Conservation (phyloP, 1,140 invertebrate genomes). For the Tetramorium alpestre region DNA sequence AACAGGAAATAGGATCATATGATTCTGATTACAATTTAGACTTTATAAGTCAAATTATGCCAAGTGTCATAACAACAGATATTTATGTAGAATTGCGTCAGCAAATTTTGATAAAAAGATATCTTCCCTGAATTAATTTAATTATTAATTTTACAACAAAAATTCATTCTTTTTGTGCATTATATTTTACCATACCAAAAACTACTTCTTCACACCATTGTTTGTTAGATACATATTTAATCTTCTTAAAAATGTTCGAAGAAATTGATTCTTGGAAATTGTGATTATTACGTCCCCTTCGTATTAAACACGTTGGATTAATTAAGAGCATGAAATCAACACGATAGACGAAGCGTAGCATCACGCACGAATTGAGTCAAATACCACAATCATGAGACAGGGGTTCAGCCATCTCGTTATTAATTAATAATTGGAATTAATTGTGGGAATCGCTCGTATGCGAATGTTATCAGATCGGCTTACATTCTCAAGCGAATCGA, state of each 20-base stretch:
- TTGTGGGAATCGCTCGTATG: constrained; percentile 21
- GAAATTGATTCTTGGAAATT: background rate
- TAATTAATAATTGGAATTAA: constrained; percentile 67
- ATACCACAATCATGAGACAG: constrained; percentile 59
- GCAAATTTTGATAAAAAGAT: background rate
- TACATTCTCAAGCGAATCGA: constrained; percentile 13
- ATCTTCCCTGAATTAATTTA: background rate
- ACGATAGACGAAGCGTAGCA: constrained; percentile 32
- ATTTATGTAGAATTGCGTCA: background rate
- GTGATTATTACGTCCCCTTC: background rate
- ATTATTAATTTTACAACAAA: background rate
- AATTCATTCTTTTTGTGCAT: background rate
- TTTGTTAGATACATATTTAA: background rate
- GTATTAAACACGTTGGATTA: constrained; percentile 59
- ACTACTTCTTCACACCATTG: background rate
- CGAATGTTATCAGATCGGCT: constrained; percentile 60
- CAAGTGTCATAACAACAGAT: constrained; percentile 19
- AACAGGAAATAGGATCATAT: background rate
- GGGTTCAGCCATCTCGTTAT: constrained; percentile 27
- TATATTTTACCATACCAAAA: background rate
- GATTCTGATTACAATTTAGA: constrained; percentile 26
- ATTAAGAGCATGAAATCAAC: constrained; percentile 64
- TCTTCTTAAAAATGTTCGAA: background rate
- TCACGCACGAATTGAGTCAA: constrained; percentile 52
- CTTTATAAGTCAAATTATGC: constrained; percentile 2